A percentile compares a stretch with the other conserved stretches of the same genome.
These are phyloP conservation scores for Phataginus tricuspis DNA, from an alignment of 2,797 vertebrate genomes.

Conservation along the genomic window DNA sequence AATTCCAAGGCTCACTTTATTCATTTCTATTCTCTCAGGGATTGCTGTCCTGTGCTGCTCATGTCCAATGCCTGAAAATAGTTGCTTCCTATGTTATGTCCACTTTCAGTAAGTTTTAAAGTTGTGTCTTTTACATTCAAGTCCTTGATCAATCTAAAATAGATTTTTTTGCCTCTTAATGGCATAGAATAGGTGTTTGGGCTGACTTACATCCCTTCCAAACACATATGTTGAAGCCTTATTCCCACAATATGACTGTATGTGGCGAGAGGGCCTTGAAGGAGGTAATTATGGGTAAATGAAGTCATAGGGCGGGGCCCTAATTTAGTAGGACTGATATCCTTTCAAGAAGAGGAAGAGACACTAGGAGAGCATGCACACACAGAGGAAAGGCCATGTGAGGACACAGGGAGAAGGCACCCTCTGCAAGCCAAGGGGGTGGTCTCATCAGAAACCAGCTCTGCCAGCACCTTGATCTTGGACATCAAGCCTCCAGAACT, in stretches of 20 bases:
- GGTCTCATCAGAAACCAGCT: background rate
- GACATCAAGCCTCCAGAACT: background rate
- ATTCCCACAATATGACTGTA: background rate
- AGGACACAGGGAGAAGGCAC: background rate
- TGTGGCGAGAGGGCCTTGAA: background rate
- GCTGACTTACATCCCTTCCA: background rate
- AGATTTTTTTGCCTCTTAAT: background rate
- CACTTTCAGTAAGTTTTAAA: background rate
- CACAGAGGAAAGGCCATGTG: background rate
- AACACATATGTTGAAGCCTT: background rate
- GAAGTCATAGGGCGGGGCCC: background rate
- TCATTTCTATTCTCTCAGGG: conserved; percentile 12
- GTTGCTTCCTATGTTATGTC: background rate
- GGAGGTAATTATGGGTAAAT: background rate
- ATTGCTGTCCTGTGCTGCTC: background rate
- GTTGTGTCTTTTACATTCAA: background rate
- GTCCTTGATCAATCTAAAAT: background rate
- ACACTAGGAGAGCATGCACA: background rate
- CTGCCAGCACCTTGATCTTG: background rate
- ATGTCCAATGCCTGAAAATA: background rate
- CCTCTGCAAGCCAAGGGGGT: background rate
- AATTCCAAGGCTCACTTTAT: background rate
- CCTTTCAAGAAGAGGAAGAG: background rate
- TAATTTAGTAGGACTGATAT: background rate
- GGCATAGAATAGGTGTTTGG: background rate